Evolutionary conservation across 1,140 invertebrate species (phyloP).

Genomic region (Calephelis nemesis): DNA sequence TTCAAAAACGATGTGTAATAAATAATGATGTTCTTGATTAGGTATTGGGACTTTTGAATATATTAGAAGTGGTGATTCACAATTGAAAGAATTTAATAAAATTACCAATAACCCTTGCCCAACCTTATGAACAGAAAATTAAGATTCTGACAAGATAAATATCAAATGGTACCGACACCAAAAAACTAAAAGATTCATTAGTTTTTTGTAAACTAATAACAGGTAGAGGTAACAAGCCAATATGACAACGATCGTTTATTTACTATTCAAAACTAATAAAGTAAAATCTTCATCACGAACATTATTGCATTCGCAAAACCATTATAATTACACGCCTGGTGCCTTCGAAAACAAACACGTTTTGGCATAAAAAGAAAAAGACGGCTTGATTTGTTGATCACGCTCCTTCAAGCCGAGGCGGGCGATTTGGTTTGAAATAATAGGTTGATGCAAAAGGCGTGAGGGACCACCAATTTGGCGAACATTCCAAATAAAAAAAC

Average conservation of each 20-base stretch:
- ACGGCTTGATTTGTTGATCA: constrained; percentile 67
- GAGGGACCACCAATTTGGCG: constrained; percentile 69
- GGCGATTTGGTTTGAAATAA: constrained; percentile 64
- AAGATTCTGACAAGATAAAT: constrained; percentile 13
- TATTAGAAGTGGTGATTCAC: neutral
- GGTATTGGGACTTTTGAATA: neutral
- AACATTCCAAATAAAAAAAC: constrained; percentile 52
- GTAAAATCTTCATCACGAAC: constrained; percentile 46
- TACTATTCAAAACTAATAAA: constrained; percentile 55
- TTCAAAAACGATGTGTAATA: too few species aligned
- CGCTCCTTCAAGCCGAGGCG: constrained; percentile 55
- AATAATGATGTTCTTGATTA: neutral
- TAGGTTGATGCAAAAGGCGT: constrained; percentile 65
- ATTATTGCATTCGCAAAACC: constrained; percentile 52
- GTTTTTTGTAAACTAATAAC: constrained; percentile 31
- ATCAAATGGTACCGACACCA: constrained; percentile 16
- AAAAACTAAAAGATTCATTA: constrained; percentile 13
- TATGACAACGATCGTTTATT: constrained; percentile 50
- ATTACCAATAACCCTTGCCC: neutral
- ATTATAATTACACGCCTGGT: constrained; percentile 69
- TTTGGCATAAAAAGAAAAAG: constrained; percentile 43
- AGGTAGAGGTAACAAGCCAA: constrained; percentile 32
- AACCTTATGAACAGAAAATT: constrained; percentile 5
- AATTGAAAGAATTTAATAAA: constrained; percentile 3
- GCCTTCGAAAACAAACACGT: constrained; percentile 72